Evolutionary conservation across 2,797 vertebrate species (phyloP), one percentile per base, ranked within the genome.

Genomic region (Squalus acanthias): DNA sequence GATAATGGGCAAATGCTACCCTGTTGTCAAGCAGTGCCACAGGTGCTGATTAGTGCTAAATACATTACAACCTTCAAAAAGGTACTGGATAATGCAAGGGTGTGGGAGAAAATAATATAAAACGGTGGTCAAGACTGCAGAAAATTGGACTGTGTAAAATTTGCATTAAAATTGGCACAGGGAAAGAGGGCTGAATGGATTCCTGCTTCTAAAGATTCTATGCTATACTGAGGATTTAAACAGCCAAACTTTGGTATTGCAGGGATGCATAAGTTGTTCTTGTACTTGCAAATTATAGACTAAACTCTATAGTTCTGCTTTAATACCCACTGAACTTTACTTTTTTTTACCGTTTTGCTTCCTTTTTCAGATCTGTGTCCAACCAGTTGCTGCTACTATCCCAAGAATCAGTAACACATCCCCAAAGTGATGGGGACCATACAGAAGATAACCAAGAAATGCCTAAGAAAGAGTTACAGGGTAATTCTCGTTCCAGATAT

Each of bases 381-480:
- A 98, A 97, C 97, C 98, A 98, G 96, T 97, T 98, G 97, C 98
- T 98, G 97, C 98, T 98, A 97, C 96, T 98, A 97, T 97, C 98
- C 97, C 98, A 98, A 97, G 98, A 88, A 96, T 96, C 98, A 74
- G 97, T 97, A 97, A 97, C 98, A 93, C 97, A 98, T 96, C 98
- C 98, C 97, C 98, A 98, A 97, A 95, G 29, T 60, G 94, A 95
- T 76, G 97, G 97, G 96, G 98, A 98, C 96, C 97, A 97, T 96
- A 97, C 98, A 9, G 97, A 97, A 96, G 97, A 96, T 97, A 97
- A 98, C 97, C 98, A 98, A 98, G 98, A 97, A 97, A 96, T 97
- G 97, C 97, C 97, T 0, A 98, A 98, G 97, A 97, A 98, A 97
- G 98, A 98, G 65, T 97, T 98, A 97, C 98, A 98, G 98, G 98